Conservation (phyloP, 2,113 vertebrate species). For the Ammodramus savannarum region DNA sequence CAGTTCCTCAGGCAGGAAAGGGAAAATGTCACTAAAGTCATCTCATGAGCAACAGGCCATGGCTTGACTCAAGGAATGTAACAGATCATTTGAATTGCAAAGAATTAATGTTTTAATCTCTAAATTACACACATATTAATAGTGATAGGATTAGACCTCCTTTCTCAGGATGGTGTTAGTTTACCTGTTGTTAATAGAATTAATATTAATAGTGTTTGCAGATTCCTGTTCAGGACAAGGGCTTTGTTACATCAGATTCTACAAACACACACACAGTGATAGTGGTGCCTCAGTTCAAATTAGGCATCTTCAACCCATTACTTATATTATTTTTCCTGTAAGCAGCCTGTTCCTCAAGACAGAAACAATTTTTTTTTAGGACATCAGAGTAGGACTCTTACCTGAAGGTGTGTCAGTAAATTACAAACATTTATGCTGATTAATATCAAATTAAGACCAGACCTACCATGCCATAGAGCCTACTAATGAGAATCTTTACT, state of each 20-base stretch:
- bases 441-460: background rate
- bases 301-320: background rate
- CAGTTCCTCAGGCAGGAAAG: background rate
- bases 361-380: background rate
- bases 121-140: background rate
- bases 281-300: background rate
- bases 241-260: background rate
- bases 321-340: background rate
- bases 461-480: background rate
- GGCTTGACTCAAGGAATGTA: background rate
- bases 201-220: background rate
- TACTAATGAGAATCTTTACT: background rate
- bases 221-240: background rate
- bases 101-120: background rate
- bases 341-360: background rate
- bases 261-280: rapidly evolving
- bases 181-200: background rate
- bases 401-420: background rate
- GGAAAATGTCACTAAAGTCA: background rate
- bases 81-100: background rate
- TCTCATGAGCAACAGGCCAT: background rate
- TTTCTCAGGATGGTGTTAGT: background rate
- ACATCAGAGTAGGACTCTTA: background rate
- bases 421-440: background rate
- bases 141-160: background rate